phyloP scores from a whole-genome alignment of 2,113 vertebrate species.

The Empidonax alnorum region DNA sequence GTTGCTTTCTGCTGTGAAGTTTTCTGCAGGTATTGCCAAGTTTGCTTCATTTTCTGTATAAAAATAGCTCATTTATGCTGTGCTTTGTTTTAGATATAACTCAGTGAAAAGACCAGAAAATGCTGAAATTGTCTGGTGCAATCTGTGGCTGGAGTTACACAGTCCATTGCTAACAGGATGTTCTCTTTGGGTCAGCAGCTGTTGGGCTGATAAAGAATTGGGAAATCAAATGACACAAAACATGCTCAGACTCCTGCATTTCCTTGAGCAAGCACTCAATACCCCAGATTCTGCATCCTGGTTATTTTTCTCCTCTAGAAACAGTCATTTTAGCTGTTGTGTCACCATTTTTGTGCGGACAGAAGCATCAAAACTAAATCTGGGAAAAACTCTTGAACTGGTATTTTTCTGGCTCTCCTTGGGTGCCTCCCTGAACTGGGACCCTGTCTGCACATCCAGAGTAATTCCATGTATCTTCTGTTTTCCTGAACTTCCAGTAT shows the following conservation, averaged over 20 bases:
- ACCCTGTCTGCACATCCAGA: neutral
- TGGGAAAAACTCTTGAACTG: neutral
- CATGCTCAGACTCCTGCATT: neutral
- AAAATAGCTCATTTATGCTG: neutral
- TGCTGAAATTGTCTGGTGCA: neutral
- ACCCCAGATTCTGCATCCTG: neutral
- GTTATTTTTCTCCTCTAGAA: neutral
- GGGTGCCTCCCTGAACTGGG: neutral
- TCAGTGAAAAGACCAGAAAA: neutral
- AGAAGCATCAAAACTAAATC: neutral
- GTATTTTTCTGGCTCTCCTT: neutral
- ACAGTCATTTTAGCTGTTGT: neutral
- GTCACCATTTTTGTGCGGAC: neutral
- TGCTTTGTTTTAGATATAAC: neutral
- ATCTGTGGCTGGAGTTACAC: neutral
- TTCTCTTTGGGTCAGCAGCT: neutral
- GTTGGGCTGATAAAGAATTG: neutral
- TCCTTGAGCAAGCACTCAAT: neutral
- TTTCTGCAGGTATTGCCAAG: neutral
- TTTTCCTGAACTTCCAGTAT: neutral
- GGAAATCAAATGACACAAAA: neutral
- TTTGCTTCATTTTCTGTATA: neutral
- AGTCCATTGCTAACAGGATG: neutral
- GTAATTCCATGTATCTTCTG: neutral
- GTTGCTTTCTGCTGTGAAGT: neutral